Evolutionary conservation across 2,113 vertebrate genomes (phyloP).

Genomic region (Laticauda colubrina): DNA sequence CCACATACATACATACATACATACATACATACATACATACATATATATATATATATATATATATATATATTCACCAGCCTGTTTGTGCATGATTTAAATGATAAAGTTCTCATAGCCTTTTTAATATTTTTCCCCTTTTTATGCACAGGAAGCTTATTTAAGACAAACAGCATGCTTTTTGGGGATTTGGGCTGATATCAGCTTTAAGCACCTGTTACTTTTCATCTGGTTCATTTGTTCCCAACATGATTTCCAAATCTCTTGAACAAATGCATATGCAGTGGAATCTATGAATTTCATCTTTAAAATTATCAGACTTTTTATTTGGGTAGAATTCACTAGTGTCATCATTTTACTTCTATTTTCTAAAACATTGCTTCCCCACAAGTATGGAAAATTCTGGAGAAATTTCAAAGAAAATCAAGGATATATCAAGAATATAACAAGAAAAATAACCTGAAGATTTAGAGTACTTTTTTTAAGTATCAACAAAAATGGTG

Average conservation of each 20-base stretch:
- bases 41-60: no score
- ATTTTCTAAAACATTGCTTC: neutral
- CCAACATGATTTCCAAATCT: neutral
- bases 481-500: neutral
- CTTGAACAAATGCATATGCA: neutral
- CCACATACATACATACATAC: no score
- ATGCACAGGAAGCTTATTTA: neutral
- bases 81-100: conserved; percentile 4
- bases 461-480: neutral
- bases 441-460: neutral
- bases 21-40: no score
- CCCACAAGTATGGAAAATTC: neutral
- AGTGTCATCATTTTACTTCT: neutral
- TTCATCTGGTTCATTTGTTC: conserved; percentile 7
- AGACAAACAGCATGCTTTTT: conserved; percentile 4
- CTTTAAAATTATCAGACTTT: neutral
- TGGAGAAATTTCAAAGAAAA: neutral
- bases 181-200: conserved; percentile 10
- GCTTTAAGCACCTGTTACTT: neutral
- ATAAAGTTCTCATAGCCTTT: neutral
- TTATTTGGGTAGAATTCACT: neutral
- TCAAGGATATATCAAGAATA: neutral
- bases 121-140: neutral
- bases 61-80: neutral
- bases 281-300: neutral